Base-by-base conservation (phyloP, 2,797 vertebrate species). In the Cygnus olor region DNA sequence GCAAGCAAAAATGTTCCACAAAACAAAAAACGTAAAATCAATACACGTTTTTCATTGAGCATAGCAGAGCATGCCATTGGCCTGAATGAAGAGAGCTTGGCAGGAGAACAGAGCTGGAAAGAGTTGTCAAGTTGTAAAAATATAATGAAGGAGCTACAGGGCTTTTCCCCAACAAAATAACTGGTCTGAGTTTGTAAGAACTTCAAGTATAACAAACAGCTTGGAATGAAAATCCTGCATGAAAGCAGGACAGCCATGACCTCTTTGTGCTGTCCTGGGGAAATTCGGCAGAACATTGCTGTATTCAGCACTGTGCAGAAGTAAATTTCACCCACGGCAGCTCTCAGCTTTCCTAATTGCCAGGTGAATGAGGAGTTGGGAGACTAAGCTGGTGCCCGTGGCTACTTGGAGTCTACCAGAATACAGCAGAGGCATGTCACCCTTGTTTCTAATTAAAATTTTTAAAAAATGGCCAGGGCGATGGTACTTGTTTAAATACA, bases 71-170 rank as follows among this genome's bases (percentile, higher is more conserved):
- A 2, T 93, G 65, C 74, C 69, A 79, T 69, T 89, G 88, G 68
- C 58, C 78, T 90, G 74, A 89, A 88, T 86, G 66, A 80, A 81
- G 94, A 82, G 64, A 89, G 83, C 56, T 90, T 94, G 93, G 94
- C 95, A 94, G 64, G 88, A 91, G 88, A 96, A 95, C 84, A 92
- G 88, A 95, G 90, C 93, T 97, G 93, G 91, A 95, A 88, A 96
- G 92, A 92, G 85, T 95, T 92, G 92, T 94, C 93, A 90, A 95
- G 90, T 95, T 91, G 78, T 94, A 90, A 92, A 96, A 96, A 94
- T 94, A 85, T 70, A 91, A 93, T 83, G 88, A 93, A 96, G 92
- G 85, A 90, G 80, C 93, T 85, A 85, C 90, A 92, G 91, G 92
- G 82, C 94, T 94, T 96, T 97, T 80, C 95, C 91, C n/a, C 87